Percentiles rank a stretch among this genome's conserved stretches.
phyloP scores from a whole-genome alignment of 2,888 invertebrate genomes.

The Melangyna quadrimaculata region DNA sequence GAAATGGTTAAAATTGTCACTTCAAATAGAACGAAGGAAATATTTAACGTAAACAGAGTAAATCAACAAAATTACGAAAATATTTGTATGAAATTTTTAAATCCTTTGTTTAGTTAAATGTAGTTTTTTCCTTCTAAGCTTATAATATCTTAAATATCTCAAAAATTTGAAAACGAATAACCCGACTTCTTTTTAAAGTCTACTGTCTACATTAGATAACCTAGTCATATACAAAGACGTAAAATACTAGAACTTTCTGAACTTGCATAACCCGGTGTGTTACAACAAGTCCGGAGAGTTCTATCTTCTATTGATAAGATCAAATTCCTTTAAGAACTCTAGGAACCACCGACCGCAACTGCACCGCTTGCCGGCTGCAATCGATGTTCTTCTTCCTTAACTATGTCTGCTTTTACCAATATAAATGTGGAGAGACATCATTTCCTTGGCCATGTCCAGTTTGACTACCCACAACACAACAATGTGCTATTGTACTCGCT shows the following conservation, averaged over 20 bases:
- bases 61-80: too few relatives aligned
- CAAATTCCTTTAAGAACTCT: slow-evolving; percentile 18
- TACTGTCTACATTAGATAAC: background rate
- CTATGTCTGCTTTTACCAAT: background rate
- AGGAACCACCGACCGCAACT: background rate
- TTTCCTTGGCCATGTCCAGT: slow-evolving; percentile 23
- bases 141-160: background rate
- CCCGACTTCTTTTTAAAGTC: background rate
- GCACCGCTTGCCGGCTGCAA: background rate
- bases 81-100: background rate
- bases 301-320: slow-evolving; percentile 30
- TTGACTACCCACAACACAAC: slow-evolving; percentile 7
- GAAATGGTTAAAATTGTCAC: too few relatives aligned
- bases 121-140: background rate
- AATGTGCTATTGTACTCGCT: slow-evolving; percentile 13
- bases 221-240: background rate
- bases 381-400: slow-evolving; percentile 8
- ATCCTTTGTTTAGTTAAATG: background rate
- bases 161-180: background rate
- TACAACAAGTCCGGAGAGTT: background rate
- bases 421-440: background rate
- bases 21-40: too few relatives aligned
- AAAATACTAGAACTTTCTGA: slow-evolving; percentile 17
- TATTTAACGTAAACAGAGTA: too few relatives aligned
- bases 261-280: background rate